These are phyloP conservation scores for Platichthys flesus DNA, from an alignment of 2,113 vertebrate genomes.

Conservation along the genomic window DNA sequence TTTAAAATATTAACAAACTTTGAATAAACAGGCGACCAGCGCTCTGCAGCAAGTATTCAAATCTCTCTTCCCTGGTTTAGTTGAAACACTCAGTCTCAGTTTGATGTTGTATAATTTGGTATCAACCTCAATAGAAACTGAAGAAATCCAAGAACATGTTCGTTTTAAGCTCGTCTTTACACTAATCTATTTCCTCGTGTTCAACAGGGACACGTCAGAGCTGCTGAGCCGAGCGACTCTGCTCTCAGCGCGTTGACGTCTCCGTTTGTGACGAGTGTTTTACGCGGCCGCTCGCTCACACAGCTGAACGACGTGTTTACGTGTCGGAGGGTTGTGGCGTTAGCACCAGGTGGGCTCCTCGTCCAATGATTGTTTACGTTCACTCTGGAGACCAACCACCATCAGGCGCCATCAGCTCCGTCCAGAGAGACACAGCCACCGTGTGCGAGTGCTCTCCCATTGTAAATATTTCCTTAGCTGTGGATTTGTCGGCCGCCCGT, in stretches of 20 bases:
- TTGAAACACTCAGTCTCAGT: no score
- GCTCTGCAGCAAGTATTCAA: no score
- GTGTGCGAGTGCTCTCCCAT: slow-evolving; percentile 66
- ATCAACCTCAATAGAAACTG: no score
- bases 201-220: not conserved
- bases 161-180: not conserved
- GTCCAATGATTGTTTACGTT: slow-evolving; percentile 75
- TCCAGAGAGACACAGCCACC: slow-evolving; percentile 71
- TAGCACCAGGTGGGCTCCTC: slow-evolving; percentile 50
- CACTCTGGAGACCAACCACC: slow-evolving; percentile 72
- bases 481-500: slow-evolving; percentile 67
- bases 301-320: slow-evolving; percentile 68
- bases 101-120: no score
- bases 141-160: not conserved
- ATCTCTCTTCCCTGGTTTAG: no score
- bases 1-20: no score
- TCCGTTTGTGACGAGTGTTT: slow-evolving; percentile 27
- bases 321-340: slow-evolving; percentile 46
- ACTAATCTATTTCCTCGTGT: not conserved
- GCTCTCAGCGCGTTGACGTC: not conserved
- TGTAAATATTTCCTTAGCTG: slow-evolving; percentile 84
- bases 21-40: no score
- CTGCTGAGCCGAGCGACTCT: not conserved
- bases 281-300: slow-evolving; percentile 35
- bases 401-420: slow-evolving; percentile 64